Evolutionary conservation across 2,797 vertebrate species (phyloP), one percentile per base, ranked within the genome.

Genomic region (Hyperoplus lanceolatus): DNA sequence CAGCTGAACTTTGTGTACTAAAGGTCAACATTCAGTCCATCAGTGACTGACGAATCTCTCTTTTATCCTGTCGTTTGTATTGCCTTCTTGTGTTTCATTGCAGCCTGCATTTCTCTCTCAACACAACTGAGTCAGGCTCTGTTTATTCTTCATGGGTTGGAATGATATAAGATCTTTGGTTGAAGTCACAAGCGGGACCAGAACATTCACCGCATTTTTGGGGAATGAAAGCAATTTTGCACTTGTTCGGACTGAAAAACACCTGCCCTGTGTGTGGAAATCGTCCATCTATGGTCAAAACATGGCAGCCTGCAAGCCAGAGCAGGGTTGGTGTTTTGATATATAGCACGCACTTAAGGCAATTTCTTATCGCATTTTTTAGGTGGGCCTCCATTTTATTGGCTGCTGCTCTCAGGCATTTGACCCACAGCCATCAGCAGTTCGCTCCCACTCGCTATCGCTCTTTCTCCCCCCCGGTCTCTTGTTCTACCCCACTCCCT

Each of bases 381-480:
- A 90, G 87, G 86, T 88, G 81, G 88, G 86, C 87, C 87, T 84
- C 84, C 45, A 48, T 85, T 91, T 93, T 94, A 93, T 93, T 91
- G 91, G 87, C 90, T 86, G 86, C 84, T 86, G 81, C 84, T 90
- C 90, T 90, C 88, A 89, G 87, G 87, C 85, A 91, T 94, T 90
- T 93, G 92, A 94, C 90, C 91, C 79, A 16, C 75, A 88, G 76
- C 84, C 84, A 86, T 91, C 89, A 89, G 70, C 81, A 79, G 75
- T 81, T 91, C 77, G 89, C 89, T 85, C 82, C 76, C 71, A 75
- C 77, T 81, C 15, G 75, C 90, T 93, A 93, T 93, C 91, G 85
- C 60, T 79, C 79, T 41, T 61, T 85, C 80, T 80, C 75, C 72
- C 80, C 84, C 71, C 79, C 74, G 56, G 42, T 79, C 67, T 75